phyloP scores from a whole-genome alignment of 2,797 vertebrate genomes.

The Graptemys geographica region DNA sequence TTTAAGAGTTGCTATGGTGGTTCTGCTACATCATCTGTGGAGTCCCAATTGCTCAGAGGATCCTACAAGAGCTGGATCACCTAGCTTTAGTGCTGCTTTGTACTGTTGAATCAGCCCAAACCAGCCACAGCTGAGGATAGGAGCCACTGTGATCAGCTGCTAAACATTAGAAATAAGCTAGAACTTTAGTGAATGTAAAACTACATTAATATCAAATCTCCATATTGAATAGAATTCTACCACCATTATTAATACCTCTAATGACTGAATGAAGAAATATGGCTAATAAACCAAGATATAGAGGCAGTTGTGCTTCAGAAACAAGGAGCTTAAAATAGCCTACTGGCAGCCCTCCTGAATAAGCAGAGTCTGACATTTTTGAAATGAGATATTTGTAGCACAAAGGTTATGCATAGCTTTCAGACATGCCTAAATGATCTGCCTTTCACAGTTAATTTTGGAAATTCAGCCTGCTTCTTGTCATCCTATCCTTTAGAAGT shows the following conservation, averaged over 20 bases:
- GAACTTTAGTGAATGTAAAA: fast-evolving
- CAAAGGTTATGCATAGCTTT: constrained; percentile 76
- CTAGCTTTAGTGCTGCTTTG: neutral
- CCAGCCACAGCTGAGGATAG: neutral
- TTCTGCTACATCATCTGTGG: neutral
- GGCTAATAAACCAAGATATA: constrained; percentile 46
- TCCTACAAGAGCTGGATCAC: neutral
- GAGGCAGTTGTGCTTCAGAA: constrained; percentile 48
- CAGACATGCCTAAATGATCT: constrained; percentile 66
- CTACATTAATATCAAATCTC: neutral
- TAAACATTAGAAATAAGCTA: neutral
- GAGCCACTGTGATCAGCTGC: fast-evolving
- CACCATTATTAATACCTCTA: constrained; percentile 1
- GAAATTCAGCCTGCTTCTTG: constrained; percentile 55
- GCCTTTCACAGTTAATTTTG: constrained; percentile 69
- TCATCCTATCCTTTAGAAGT: constrained; percentile 44
- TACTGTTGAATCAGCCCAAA: neutral
- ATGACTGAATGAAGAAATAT: constrained; percentile 53
- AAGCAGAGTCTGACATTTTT: constrained; percentile 77
- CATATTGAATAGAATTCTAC: neutral
- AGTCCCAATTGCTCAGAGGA: fast-evolving
- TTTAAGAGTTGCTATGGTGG: fast-evolving
- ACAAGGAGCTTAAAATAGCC: constrained; percentile 74
- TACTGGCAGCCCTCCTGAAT: constrained; percentile 44
- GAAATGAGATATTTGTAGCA: constrained; percentile 72